Conservation (phyloP, 1,140 invertebrate genomes). For the Drosophila sulfurigaster region DNA sequence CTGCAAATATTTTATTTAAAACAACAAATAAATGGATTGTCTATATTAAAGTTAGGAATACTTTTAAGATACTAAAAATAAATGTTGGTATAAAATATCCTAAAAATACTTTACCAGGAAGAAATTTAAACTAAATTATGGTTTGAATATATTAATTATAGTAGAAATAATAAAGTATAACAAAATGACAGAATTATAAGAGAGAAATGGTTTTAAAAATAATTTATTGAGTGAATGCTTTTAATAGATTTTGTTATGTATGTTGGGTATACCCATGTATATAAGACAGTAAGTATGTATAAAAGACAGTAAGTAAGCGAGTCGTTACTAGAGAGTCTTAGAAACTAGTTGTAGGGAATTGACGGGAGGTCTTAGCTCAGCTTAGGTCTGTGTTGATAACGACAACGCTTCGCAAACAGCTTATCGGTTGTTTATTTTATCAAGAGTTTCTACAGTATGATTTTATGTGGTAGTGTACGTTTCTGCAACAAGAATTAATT, state of each 20-base stretch:
- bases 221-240: slow-evolving; percentile 47
- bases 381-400: slow-evolving; percentile 30
- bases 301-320: slow-evolving; percentile 6
- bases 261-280: neutral
- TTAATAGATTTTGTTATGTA: too few species aligned
- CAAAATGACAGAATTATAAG: neutral
- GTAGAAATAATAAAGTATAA: too few species aligned
- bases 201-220: slow-evolving; percentile 31
- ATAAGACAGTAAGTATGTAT: slow-evolving; percentile 15
- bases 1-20: too few species aligned
- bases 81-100: too few species aligned
- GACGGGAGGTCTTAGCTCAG: neutral
- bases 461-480: neutral
- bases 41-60: too few species aligned
- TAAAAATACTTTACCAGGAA: too few species aligned
- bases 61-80: too few species aligned
- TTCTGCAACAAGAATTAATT: slow-evolving; percentile 1
- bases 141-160: too few species aligned
- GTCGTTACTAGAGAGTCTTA: too few species aligned
- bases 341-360: too few species aligned
- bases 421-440: slow-evolving; percentile 55
- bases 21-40: too few species aligned
- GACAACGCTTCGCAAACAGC: slow-evolving; percentile 13
- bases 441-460: slow-evolving; percentile 1
- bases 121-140: too few species aligned